Percentiles rank a stretch among this genome's conserved stretches.
Evolutionary conservation across 2,888 invertebrate genomes (phyloP).

Genomic region (Lasioglossum morio): DNA sequence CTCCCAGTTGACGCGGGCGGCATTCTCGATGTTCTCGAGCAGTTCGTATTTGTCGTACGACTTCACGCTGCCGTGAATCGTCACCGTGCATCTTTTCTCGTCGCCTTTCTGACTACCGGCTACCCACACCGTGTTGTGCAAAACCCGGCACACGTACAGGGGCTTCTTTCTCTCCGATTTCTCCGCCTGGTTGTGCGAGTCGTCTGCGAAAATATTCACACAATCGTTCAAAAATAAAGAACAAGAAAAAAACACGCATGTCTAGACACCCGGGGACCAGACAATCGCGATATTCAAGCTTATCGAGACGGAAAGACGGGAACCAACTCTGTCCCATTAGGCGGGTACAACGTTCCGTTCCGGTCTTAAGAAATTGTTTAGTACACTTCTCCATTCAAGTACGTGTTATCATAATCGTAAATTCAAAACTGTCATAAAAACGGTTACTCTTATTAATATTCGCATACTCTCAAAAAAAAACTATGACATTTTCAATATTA

Average conservation of each 20-base stretch:
- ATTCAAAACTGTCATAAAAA: background rate
- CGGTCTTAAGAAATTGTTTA: background rate
- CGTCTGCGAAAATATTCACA: constrained; percentile 51
- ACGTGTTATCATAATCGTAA: background rate
- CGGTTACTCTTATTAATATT: no score
- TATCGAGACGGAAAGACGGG: constrained; percentile 8
- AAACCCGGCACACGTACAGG: constrained; percentile 91
- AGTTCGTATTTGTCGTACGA: constrained; percentile 89
- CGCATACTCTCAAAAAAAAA: background rate
- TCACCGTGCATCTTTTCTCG: constrained; percentile 88
- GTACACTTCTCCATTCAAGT: no score
- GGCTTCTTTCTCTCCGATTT: constrained; percentile 64
- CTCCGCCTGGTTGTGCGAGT: constrained; percentile 68
- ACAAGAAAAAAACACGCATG: background rate
- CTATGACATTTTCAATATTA: background rate
- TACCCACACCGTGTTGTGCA: constrained; percentile 90
- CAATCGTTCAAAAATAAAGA: background rate
- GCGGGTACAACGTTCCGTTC: background rate
- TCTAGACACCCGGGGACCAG: background rate
- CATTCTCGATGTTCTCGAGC: constrained; percentile 91
- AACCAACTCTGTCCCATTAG: background rate
- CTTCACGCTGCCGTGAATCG: constrained; percentile 87
- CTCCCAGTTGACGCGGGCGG: constrained; percentile 91
- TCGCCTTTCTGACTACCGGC: constrained; percentile 89
- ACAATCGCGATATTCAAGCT: constrained; percentile 11